Conservation (phyloP, 1,140 invertebrate genomes). For the Bombus cullumanus region DNA sequence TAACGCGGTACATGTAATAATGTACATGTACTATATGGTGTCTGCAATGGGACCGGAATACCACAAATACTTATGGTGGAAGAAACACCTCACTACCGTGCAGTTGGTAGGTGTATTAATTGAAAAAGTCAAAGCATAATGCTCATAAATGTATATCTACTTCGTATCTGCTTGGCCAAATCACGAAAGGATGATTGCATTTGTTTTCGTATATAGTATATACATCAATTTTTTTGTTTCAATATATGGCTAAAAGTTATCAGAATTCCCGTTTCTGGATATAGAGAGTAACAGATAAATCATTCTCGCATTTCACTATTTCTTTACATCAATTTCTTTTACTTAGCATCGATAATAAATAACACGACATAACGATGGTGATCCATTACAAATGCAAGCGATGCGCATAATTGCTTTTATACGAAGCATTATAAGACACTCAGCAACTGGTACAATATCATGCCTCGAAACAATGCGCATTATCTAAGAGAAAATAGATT, state of each 20-base stretch:
- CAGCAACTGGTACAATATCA: not conserved
- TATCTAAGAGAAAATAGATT: not conserved
- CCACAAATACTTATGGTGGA: slow-evolving; percentile 97
- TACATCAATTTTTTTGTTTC: not conserved
- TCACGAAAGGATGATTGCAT: too few relatives aligned
- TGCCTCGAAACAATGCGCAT: not conserved
- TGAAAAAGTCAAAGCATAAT: not conserved
- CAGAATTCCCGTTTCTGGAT: too few relatives aligned
- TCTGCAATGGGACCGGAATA: slow-evolving; percentile 95
- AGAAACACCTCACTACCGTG: slow-evolving; percentile 94
- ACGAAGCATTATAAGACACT: not conserved
- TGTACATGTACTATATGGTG: slow-evolving; percentile 97
- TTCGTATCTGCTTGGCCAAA: too few relatives aligned
- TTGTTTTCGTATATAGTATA: too few relatives aligned
- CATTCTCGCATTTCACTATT: not conserved
- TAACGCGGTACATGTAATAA: slow-evolving; percentile 96
- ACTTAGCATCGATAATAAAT: not conserved
- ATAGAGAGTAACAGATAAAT: not conserved
- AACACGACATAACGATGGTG: not conserved
- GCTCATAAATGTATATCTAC: too few relatives aligned
- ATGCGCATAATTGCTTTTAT: not conserved
- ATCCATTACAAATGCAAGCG: not conserved
- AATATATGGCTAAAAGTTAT: not conserved
- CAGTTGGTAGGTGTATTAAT: slow-evolving; percentile 89
- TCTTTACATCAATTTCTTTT: not conserved